Base-by-base conservation (phyloP, 1,140 invertebrate genomes). In the Heliconius eleuchia region DNA sequence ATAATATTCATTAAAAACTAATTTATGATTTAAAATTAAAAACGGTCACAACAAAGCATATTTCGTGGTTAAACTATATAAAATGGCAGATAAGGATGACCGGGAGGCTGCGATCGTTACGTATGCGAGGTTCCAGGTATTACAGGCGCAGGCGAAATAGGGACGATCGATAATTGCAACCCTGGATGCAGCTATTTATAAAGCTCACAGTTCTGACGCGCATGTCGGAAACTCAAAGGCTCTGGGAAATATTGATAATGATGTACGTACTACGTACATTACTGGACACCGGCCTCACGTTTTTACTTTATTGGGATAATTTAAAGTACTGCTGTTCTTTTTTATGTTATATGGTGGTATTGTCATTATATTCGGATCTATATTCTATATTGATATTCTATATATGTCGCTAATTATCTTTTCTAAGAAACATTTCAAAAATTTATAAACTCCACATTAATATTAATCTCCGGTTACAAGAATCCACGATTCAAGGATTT, bases 151-250 rank as follows among this genome's bases (percentile, higher is more conserved):
- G 73, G 78, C 78, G 73, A 79, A 71, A 37, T 42, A 42, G 60
- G 66, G 46, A 50, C 23, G 57, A 75, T 79, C 78, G 66, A 79
- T 79, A 66, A 73, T 75, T 79, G 73, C 73, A 75, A 75, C 78
- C 73, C 78, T 79, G 66, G 77, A 66, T 78, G 60, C 46, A 57
- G 73, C 73, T 79, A 75, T 75, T 72, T 71, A 74, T 79, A 79
- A 30, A 19, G 55, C 60, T 66, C 60, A 55, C 52, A 13, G n/a
- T 27, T 55, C 66, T 42, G 50, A 72, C 16, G 39, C 66, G 76
- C 76, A 77, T 55, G 70, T 50, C 39, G 52, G 46, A 52, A 72
- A n/a, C 23, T 18, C 4, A 42, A 52, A 52, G 76, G 19, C 66
- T 72, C 46, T 46, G 3, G n/a, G 23, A 13, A 66, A 30, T 66